A percentile compares a stretch with the other conserved stretches of the same genome.
phyloP scores from a whole-genome alignment of 2,888 invertebrate genomes.

The Ochlodes sylvanus region DNA sequence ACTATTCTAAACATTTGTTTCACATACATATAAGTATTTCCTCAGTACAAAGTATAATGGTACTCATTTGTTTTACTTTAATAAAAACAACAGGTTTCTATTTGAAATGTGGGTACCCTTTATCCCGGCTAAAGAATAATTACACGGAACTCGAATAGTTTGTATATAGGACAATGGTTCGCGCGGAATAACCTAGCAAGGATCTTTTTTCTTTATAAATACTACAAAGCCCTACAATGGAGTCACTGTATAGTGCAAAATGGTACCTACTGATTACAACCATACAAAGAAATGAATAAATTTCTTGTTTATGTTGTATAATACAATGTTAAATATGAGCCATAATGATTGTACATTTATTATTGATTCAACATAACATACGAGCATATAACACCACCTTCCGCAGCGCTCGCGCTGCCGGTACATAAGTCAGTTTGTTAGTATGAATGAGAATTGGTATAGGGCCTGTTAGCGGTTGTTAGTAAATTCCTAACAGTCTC shows the following conservation, averaged over 20 bases:
- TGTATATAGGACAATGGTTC: slow-evolving; percentile 32
- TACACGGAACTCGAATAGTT: slow-evolving; percentile 32
- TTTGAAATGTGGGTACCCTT: slow-evolving; percentile 33
- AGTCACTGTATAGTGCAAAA: slow-evolving; percentile 5
- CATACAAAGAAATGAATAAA: not conserved
- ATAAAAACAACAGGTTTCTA: slow-evolving; percentile 15
- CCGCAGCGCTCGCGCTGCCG: too few species aligned
- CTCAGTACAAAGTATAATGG: not conserved
- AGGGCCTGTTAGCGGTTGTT: too few species aligned
- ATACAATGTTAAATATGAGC: too few species aligned
- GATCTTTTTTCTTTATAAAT: slow-evolving; percentile 32
- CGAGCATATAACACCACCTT: too few species aligned
- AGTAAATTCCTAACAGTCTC: too few species aligned
- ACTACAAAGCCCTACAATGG: slow-evolving; percentile 1
- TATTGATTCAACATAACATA: too few species aligned
- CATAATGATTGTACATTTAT: too few species aligned
- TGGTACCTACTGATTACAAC: not conserved
- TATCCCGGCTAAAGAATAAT: slow-evolving; percentile 34
- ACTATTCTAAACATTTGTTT: not conserved
- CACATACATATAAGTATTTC: not conserved
- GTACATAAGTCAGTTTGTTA: too few species aligned
- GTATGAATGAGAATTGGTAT: too few species aligned
- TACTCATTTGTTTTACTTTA: slow-evolving; percentile 3
- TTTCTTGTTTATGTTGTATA: too few species aligned
- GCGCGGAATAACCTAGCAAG: slow-evolving; percentile 18